These are phyloP conservation scores for Cephus cinctus DNA, from an alignment of 1,140 invertebrate species.

Conservation along the genomic window DNA sequence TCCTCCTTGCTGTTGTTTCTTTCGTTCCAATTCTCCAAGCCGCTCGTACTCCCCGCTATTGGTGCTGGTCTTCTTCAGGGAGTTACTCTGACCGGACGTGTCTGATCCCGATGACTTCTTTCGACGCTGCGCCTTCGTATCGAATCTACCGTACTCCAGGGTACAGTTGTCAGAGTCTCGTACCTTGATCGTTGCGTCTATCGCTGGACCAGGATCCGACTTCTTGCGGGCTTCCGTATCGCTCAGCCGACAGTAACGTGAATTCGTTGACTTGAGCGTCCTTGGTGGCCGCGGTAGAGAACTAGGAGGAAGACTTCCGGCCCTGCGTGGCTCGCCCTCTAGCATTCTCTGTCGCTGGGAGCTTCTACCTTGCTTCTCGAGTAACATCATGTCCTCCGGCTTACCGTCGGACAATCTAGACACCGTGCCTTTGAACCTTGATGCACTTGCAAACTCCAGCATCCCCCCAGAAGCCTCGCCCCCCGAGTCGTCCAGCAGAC, in stretches of 20 bases:
- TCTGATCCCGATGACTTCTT: constrained; percentile 59
- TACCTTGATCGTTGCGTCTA: constrained; percentile 30
- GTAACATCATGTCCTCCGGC: constrained; percentile 69
- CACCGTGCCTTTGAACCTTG: constrained; percentile 48
- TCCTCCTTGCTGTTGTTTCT: constrained; percentile 45
- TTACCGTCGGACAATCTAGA: constrained; percentile 49
- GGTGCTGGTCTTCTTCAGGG: constrained; percentile 32
- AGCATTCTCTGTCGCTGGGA: constrained; percentile 72
- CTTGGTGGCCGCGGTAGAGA: constrained; percentile 67
- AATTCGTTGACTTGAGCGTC: constrained; percentile 56
- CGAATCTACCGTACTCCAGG: constrained; percentile 47
- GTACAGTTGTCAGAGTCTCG: constrained; percentile 45
- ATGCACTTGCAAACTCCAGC: constrained; percentile 42
- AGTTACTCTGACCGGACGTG: constrained; percentile 37
- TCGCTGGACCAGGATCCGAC: constrained; percentile 42
- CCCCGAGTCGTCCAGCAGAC: constrained; percentile 55
- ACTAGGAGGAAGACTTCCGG: constrained; percentile 64
- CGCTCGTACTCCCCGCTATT: constrained; percentile 41
- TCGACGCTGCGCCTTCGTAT: constrained; percentile 44
- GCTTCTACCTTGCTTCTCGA: constrained; percentile 74
- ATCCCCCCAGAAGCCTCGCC: constrained; percentile 43
- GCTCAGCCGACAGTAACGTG: constrained; percentile 60
- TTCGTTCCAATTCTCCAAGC: constrained; percentile 33
- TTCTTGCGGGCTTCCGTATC: constrained; percentile 58
- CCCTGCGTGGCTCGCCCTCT: constrained; percentile 50